Evolutionary conservation across 2,888 invertebrate species (phyloP), one percentile per base, ranked within the genome.

Genomic region (Mimumesa dahlbomi): DNA sequence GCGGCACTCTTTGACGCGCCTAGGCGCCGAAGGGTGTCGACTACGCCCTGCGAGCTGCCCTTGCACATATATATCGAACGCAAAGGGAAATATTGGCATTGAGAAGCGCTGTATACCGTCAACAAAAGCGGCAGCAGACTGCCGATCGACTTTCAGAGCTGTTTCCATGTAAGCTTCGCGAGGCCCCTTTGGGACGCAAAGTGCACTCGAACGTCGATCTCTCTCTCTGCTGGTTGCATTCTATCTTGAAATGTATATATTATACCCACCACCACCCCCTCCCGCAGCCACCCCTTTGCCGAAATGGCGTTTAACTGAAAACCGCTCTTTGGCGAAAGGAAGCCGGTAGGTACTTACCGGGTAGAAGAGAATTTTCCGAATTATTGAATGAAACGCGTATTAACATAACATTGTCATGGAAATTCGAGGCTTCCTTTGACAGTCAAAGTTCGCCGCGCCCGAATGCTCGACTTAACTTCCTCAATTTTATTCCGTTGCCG

Each of bases 91-190:
- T 71, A 71, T 71, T 71, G 71, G 48, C 68, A 57, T 36, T 22
- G 49, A 31, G 19, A 63, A 49, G 29, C 53, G 11, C 29, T 49
- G 53, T 58, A 53, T 53, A 49, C 70, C 9, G 63, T 62, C 71
- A 63, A 71, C 71, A 68, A 71, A 71, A 71, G 69, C 71, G 62
- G 56, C 71, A 63, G 63, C 63, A 34, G 57, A 49, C 71, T 58
- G 62, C 68, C 62, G 71, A 71, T 71, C 71, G 71, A 71, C 68
- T 63, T 71, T 68, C 70, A 57, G 68, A 71, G 68, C 70, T 68
- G 70, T 71, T 71, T n/a, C 68, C 62, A 43, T 45, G 71, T 49
- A 63, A 62, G 71, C 71, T 71, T 53, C 57, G 53, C 68, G 53
- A 48, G 63, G 57, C 68, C 62, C 66, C 71, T 63, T 69, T 49